phyloP scores from a whole-genome alignment of 64 coral and sea anemone genomes.

The Trachythela sp. region DNA sequence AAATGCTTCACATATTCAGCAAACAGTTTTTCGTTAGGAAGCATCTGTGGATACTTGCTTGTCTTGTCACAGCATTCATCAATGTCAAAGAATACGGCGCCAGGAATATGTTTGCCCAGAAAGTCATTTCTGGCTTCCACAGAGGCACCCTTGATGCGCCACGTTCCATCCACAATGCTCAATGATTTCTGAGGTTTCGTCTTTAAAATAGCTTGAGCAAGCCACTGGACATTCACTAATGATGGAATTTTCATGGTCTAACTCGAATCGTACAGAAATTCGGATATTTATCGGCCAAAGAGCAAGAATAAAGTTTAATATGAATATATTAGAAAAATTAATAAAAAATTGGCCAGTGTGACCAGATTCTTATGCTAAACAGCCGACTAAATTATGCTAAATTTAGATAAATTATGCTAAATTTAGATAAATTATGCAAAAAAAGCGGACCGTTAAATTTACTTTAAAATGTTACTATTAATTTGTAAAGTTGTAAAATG shows the following conservation, averaged over 20 bases:
- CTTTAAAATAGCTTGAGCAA: not conserved
- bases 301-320: too few relatives aligned
- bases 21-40: conserved; percentile 59
- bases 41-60: conserved; percentile 57
- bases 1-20: conserved; percentile 57
- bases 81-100: conserved; percentile 67
- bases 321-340: too few relatives aligned
- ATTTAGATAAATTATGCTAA: too few relatives aligned
- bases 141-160: not conserved
- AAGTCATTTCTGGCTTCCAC: conserved; percentile 50
- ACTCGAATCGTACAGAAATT: too few relatives aligned
- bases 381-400: too few relatives aligned
- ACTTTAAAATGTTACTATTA: too few relatives aligned
- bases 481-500: too few relatives aligned
- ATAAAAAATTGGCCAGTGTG: too few relatives aligned
- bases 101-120: conserved; percentile 58
- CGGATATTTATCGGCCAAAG: too few relatives aligned
- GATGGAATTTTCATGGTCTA: not conserved
- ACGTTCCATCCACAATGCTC: not conserved
- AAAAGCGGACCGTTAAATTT: too few relatives aligned
- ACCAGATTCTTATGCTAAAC: too few relatives aligned
- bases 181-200: not conserved
- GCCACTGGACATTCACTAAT: not conserved
- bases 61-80: conserved; percentile 64
- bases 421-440: too few relatives aligned